Conservation (phyloP, 2,888 invertebrate genomes). For the Drosophila acutilabella region DNA sequence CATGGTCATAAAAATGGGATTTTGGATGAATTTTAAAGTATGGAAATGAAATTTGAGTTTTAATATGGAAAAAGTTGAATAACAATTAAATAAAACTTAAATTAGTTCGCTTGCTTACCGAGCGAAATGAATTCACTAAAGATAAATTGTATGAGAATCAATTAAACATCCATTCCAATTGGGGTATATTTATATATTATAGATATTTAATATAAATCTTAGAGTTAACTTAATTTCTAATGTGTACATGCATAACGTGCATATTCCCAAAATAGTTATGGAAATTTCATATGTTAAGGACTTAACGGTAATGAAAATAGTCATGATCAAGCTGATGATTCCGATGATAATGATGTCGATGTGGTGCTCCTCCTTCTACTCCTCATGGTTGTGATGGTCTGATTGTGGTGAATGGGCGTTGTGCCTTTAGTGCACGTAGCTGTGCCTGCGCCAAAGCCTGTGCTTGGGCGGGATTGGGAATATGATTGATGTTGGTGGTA, state of each 20-base stretch:
- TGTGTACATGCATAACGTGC: background rate
- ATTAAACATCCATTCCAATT: background rate
- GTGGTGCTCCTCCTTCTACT: background rate
- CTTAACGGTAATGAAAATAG: too few relatives aligned
- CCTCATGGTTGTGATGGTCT: constrained; percentile 19
- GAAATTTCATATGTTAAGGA: too few relatives aligned
- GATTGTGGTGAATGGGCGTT: background rate
- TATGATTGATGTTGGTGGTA: background rate
- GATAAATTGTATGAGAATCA: background rate
- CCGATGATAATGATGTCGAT: background rate
- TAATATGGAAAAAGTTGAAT: too few relatives aligned
- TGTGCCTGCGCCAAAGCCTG: constrained; percentile 16
- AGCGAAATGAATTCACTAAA: too few relatives aligned
- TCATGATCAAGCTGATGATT: too few relatives aligned
- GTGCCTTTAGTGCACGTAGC: background rate
- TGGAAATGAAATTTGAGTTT: too few relatives aligned
- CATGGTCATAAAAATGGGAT: too few relatives aligned
- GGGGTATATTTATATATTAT: background rate
- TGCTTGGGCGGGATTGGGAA: background rate
- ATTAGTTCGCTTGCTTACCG: too few relatives aligned
- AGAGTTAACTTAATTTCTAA: background rate
- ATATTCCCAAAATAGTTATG: background rate
- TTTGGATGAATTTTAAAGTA: too few relatives aligned
- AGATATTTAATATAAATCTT: background rate
- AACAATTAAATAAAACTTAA: background rate